These are phyloP conservation scores for Zele albiditarsus DNA, from an alignment of 2,888 invertebrate genomes.

Conservation along the genomic window DNA sequence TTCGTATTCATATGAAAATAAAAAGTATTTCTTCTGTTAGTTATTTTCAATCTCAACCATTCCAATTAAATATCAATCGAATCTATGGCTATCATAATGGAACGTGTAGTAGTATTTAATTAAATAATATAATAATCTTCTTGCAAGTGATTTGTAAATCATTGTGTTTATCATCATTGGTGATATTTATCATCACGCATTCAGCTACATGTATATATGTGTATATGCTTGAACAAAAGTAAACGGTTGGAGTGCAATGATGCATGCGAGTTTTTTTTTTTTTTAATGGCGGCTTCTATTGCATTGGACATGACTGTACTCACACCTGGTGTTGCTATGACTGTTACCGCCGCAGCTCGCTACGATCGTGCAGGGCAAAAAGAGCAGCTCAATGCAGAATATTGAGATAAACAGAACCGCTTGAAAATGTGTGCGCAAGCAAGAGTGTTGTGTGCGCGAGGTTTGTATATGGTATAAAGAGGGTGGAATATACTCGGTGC, in stretches of 20 bases:
- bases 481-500: conserved; percentile 10
- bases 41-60: too few relatives aligned
- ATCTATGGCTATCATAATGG: too few relatives aligned
- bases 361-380: conserved; percentile 19
- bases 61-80: too few relatives aligned
- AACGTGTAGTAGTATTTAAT: too few relatives aligned
- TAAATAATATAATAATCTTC: too few relatives aligned
- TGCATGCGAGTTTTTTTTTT: conserved; percentile 24
- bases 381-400: conserved; percentile 20
- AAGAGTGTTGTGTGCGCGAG: background rate
- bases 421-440: background rate
- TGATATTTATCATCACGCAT: too few relatives aligned
- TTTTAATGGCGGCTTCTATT: background rate
- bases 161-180: too few relatives aligned
- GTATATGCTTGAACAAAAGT: too few relatives aligned
- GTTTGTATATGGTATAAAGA: background rate
- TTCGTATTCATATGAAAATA: too few relatives aligned
- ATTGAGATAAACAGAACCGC: conserved; percentile 28
- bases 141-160: too few relatives aligned
- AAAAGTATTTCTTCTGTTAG: too few relatives aligned
- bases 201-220: too few relatives aligned
- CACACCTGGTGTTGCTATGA: conserved; percentile 29
- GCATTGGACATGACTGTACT: conserved; percentile 21
- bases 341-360: background rate
- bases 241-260: background rate